These are phyloP conservation scores for Coccyzus lansbergi DNA, from an alignment of 2,797 vertebrate species.

Conservation along the genomic window DNA sequence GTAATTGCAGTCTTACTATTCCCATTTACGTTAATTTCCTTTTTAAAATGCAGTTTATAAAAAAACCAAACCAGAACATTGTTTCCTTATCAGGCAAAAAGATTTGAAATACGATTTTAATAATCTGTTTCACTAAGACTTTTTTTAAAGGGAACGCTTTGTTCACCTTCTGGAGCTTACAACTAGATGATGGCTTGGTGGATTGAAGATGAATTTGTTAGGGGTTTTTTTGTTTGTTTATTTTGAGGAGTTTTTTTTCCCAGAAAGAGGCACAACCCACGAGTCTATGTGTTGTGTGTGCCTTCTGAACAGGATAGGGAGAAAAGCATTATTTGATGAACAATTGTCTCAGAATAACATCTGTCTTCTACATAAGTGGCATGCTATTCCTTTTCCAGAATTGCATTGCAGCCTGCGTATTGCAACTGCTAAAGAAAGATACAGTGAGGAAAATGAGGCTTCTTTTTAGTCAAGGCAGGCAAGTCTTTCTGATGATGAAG, in stretches of 20 bases:
- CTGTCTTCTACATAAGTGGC: not conserved
- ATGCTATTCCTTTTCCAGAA: not conserved
- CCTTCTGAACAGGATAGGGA: not conserved
- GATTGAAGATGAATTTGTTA: not conserved
- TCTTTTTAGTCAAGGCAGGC: not conserved
- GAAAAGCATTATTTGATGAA: not conserved
- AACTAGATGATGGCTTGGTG: not conserved
- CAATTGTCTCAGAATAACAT: not conserved
- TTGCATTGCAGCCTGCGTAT: not conserved
- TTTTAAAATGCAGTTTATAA: not conserved
- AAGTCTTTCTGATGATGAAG: not conserved
- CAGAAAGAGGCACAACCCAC: not conserved
- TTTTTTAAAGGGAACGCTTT: not conserved
- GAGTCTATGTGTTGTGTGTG: not conserved
- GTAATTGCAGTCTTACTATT: not conserved
- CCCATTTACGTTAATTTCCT: not conserved
- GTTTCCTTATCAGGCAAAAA: not conserved
- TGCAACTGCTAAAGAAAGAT: not conserved
- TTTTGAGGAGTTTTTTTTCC: not conserved
- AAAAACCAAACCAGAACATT: not conserved
- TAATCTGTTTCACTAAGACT: not conserved
- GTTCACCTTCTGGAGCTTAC: not conserved
- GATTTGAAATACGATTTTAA: not conserved
- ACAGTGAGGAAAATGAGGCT: accelerated
- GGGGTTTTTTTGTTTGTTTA: not conserved